Percentiles rank a stretch among this genome's conserved stretches.
phyloP scores from a whole-genome alignment of 2,797 vertebrate species.

The Falco peregrinus region DNA sequence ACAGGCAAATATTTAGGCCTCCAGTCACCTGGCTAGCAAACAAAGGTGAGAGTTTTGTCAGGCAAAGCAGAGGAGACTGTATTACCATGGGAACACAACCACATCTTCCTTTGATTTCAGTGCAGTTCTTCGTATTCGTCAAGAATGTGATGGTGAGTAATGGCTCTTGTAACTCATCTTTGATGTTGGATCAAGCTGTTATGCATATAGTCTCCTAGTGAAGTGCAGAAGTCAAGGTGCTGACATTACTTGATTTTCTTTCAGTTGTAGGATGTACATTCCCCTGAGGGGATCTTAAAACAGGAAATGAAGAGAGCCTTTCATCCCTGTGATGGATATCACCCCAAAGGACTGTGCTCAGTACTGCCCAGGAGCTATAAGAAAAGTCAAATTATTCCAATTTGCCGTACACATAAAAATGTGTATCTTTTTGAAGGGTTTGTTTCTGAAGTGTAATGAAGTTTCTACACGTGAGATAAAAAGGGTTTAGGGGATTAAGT shows the following conservation, averaged over 20 bases:
- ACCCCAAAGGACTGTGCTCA: background rate
- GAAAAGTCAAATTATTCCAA: background rate
- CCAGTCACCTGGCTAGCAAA: background rate
- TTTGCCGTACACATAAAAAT: background rate
- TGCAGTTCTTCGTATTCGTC: background rate
- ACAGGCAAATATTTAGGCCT: background rate
- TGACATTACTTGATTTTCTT: background rate
- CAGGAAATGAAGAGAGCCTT: slow-evolving; percentile 19
- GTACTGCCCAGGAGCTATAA: background rate
- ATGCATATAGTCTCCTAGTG: background rate
- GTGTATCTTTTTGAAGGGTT: background rate
- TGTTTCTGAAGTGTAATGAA: background rate
- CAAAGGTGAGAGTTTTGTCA: background rate
- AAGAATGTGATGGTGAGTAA: background rate
- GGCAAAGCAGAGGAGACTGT: background rate
- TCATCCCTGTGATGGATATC: background rate
- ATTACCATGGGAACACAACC: background rate
- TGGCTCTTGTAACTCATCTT: background rate
- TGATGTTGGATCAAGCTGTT: background rate
- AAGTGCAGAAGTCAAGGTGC: background rate
- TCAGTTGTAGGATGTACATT: background rate
- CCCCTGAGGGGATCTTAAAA: background rate
- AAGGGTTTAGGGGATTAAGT: background rate
- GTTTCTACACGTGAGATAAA: background rate
- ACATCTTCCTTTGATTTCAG: background rate